Percentiles rank a stretch among this genome's conserved stretches.
Evolutionary conservation across 2,888 invertebrate genomes (phyloP).

Genomic region (Anaspis maculata): DNA sequence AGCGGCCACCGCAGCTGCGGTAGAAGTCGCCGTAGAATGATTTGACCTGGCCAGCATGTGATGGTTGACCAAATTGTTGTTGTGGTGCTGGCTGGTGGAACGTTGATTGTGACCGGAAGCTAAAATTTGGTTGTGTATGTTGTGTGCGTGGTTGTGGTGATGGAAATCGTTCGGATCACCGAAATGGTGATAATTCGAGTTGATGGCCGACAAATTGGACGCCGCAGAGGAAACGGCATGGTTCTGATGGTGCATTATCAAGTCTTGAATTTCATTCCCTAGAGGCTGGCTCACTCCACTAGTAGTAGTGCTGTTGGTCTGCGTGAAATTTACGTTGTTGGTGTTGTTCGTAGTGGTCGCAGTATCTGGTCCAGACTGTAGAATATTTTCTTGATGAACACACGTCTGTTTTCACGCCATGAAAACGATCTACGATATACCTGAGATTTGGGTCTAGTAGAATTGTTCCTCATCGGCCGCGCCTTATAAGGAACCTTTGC

Average conservation of each 20-base stretch:
- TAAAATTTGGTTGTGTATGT: constrained; percentile 39
- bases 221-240: constrained; percentile 33
- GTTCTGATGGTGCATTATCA: constrained; percentile 42
- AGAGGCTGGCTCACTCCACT: constrained; percentile 30
- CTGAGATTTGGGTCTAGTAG: constrained; percentile 33
- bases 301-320: constrained; percentile 29
- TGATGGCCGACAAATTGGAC: constrained; percentile 30
- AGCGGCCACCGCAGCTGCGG: constrained; percentile 43
- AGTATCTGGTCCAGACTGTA: constrained; percentile 30
- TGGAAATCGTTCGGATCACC: constrained; percentile 39
- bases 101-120: constrained; percentile 33
- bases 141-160: constrained; percentile 36
- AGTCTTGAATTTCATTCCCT: constrained; percentile 39
- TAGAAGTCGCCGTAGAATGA: constrained; percentile 39
- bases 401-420: not conserved
- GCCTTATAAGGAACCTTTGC: constrained; percentile 48
- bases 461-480: constrained; percentile 37
- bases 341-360: constrained; percentile 24
- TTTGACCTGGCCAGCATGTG: constrained; percentile 38
- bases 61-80: constrained; percentile 36
- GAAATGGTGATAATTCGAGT: constrained; percentile 39
- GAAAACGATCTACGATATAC: constrained; percentile 16
- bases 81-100: constrained; percentile 32
- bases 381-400: constrained; percentile 1
- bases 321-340: constrained; percentile 34